Percentiles rank a stretch among this genome's conserved stretches.
Evolutionary conservation across 2,797 vertebrate genomes (phyloP).

Genomic region (Neostethus bicornis): DNA sequence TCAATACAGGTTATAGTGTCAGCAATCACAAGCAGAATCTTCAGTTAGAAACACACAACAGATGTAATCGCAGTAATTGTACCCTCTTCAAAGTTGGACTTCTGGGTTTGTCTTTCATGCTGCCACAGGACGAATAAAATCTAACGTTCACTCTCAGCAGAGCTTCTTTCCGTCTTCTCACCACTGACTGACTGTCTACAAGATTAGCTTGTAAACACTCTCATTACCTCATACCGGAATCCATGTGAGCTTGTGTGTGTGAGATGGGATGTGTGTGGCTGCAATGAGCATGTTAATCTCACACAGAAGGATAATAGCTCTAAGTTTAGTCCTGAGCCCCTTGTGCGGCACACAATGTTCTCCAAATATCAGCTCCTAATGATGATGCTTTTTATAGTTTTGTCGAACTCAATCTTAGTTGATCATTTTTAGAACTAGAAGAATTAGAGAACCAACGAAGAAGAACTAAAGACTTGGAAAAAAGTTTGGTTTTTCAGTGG

Average conservation of each 20-base stretch:
- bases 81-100: slow-evolving; percentile 51
- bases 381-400: background rate
- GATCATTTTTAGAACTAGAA: too few relatives aligned
- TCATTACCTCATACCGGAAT: slow-evolving; percentile 57
- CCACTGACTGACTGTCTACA: background rate
- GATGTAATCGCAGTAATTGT: background rate
- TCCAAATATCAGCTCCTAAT: background rate
- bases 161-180: slow-evolving; percentile 10
- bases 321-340: slow-evolving; percentile 65
- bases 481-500: too few relatives aligned
- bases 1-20: too few relatives aligned
- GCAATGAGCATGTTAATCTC: slow-evolving; percentile 63
- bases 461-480: too few relatives aligned
- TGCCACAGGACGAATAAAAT: background rate
- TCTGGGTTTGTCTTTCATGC: slow-evolving; percentile 53
- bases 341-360: slow-evolving; percentile 2
- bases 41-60: too few relatives aligned
- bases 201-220: slow-evolving; percentile 41
- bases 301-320: slow-evolving; percentile 56
- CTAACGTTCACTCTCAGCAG: background rate
- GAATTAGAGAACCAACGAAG: too few relatives aligned
- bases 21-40: too few relatives aligned
- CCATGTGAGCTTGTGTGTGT: slow-evolving; percentile 3
- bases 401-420: too few relatives aligned
- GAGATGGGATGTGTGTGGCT: slow-evolving; percentile 11